Percentiles rank a stretch among this genome's conserved stretches.
Conservation (phyloP, 2,113 vertebrate species). For the Daubentonia madagascariensis region DNA sequence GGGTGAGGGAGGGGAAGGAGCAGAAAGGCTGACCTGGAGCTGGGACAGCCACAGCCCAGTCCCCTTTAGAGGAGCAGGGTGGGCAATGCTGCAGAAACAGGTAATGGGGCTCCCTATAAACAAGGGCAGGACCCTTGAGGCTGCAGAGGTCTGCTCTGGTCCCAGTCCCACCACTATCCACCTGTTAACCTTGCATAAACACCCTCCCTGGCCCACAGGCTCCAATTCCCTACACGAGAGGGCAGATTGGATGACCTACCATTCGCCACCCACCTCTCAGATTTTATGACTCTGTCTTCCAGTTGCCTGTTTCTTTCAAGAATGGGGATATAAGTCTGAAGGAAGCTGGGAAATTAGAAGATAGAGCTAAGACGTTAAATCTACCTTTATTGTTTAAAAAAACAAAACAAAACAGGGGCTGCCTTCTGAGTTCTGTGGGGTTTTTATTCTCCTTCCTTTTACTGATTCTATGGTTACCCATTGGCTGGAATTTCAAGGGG, state of each 20-base stretch:
- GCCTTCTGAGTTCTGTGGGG: not conserved
- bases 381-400: not conserved
- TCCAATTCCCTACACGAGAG: fast-evolving
- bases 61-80: not conserved
- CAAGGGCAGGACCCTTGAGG: not conserved
- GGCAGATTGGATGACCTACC: fast-evolving
- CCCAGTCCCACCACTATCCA: not conserved
- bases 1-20: not conserved
- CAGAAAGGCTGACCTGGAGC: not conserved
- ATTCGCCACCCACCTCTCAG: not conserved
- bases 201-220: not conserved
- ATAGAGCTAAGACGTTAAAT: not conserved
- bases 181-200: not conserved
- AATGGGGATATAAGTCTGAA: not conserved
- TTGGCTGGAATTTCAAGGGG: not conserved
- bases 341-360: not conserved
- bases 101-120: not conserved
- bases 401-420: not conserved
- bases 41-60: too few relatives aligned
- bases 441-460: not conserved
- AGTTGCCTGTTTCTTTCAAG: not conserved
- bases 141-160: not conserved
- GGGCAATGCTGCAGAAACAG: not conserved
- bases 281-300: not conserved
- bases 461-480: not conserved